These are phyloP conservation scores for Melinopterus prodromus DNA, from an alignment of 2,888 invertebrate species.

Conservation along the genomic window DNA sequence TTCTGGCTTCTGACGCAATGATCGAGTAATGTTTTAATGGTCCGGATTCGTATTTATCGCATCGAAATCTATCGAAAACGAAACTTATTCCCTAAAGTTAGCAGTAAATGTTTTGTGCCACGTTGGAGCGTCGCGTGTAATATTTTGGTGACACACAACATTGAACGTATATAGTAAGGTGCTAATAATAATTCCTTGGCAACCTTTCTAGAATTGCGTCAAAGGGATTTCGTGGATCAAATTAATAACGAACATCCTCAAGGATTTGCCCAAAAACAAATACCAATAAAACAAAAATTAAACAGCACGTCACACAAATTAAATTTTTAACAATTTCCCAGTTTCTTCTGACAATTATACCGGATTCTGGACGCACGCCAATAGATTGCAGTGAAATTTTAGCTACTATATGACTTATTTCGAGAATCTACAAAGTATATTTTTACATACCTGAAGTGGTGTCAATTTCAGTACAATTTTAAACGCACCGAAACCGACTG, in stretches of 20 bases:
- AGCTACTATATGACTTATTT: background rate
- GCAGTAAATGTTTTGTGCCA: background rate
- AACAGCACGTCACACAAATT: background rate
- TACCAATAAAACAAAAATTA: background rate
- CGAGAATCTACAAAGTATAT: background rate
- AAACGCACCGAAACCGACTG: too few species aligned
- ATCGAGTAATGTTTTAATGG: background rate
- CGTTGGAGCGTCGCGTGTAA: background rate
- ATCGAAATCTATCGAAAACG: too few species aligned
- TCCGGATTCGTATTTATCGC: too few species aligned
- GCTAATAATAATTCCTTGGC: background rate
- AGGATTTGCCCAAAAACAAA: background rate
- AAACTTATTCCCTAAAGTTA: background rate
- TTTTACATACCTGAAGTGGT: background rate
- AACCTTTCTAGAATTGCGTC: background rate
- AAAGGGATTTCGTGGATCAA: background rate
- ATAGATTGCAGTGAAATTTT: background rate
- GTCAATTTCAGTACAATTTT: background rate
- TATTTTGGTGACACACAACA: background rate
- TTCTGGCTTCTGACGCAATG: background rate
- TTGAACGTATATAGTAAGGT: background rate
- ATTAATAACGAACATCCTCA: background rate
- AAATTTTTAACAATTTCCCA: background rate
- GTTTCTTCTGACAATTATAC: background rate
- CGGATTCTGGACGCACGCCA: background rate